phyloP scores from a whole-genome alignment of 1,140 invertebrate genomes.

The Drosophila ogumai region DNA sequence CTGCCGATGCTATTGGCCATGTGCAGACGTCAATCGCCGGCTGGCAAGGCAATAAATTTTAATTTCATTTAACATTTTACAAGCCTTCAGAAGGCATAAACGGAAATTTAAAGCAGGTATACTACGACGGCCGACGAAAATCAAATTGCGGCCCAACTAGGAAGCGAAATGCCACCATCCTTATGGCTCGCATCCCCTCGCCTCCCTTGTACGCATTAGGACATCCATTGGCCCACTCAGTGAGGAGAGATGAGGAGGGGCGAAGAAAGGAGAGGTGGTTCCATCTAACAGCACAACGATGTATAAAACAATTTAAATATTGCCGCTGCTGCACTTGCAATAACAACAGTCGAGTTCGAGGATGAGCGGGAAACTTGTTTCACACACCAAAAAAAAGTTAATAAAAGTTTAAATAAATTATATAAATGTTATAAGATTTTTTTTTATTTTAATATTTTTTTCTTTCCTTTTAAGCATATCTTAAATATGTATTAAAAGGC shows the following conservation, averaged over 20 bases:
- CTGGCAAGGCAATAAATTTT: slow-evolving; percentile 75
- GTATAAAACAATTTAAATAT: slow-evolving; percentile 84
- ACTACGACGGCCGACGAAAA: slow-evolving; percentile 38
- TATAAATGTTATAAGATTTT: too few relatives aligned
- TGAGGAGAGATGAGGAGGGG: not conserved
- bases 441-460: too few relatives aligned
- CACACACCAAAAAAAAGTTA: not conserved
- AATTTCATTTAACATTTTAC: slow-evolving; percentile 84
- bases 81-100: slow-evolving; percentile 82
- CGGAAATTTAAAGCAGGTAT: slow-evolving; percentile 77
- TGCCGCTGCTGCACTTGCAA: slow-evolving; percentile 81
- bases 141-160: slow-evolving; percentile 67
- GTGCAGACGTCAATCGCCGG: slow-evolving; percentile 73
- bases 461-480: too few relatives aligned
- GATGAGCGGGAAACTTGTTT: slow-evolving; percentile 62
- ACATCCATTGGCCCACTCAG: slow-evolving; percentile 69
- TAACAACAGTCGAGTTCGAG: slow-evolving; percentile 39
- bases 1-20: slow-evolving; percentile 35
- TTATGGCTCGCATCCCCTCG: slow-evolving; percentile 39
- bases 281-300: slow-evolving; percentile 71
- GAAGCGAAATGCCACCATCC: slow-evolving; percentile 65
- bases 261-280: not conserved
- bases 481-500: too few relatives aligned
- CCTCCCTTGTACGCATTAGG: slow-evolving; percentile 71
- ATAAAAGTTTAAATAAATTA: too few relatives aligned